A percentile compares a stretch with the other conserved stretches of the same genome.
phyloP scores from a whole-genome alignment of 2,113 vertebrate species.

The Eublepharis macularius region DNA sequence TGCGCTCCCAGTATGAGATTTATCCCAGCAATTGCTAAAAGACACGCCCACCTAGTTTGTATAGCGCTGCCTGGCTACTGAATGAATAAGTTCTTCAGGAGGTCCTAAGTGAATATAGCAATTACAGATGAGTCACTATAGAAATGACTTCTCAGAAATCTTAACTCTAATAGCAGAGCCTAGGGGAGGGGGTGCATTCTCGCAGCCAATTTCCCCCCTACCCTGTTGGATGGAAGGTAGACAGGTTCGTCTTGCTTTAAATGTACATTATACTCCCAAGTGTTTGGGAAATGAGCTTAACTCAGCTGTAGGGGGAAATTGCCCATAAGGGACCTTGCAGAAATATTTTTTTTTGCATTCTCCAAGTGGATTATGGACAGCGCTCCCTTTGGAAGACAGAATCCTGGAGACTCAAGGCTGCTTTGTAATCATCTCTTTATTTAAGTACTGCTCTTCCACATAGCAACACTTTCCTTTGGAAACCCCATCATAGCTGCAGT shows the following conservation, averaged over 20 bases:
- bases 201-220: neutral
- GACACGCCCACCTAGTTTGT: neutral
- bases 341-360: no score
- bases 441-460: no score
- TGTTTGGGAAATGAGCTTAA: neutral
- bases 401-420: neutral
- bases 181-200: neutral
- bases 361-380: neutral
- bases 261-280: neutral
- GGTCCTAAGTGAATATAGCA: neutral
- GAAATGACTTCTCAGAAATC: neutral
- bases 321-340: neutral
- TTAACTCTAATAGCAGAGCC: constrained; percentile 10
- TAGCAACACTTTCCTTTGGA: no score
- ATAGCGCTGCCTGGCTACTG: neutral
- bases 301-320: neutral
- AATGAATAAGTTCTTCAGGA: neutral
- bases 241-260: neutral
- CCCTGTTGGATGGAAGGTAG: neutral
- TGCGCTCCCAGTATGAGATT: neutral
- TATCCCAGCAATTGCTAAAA: neutral
- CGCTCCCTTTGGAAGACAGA: neutral
- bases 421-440: neutral
- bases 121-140: neutral
- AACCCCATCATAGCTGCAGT: no score